Conservation (phyloP, 2,888 invertebrate species). For the Therioaphis trifolii region DNA sequence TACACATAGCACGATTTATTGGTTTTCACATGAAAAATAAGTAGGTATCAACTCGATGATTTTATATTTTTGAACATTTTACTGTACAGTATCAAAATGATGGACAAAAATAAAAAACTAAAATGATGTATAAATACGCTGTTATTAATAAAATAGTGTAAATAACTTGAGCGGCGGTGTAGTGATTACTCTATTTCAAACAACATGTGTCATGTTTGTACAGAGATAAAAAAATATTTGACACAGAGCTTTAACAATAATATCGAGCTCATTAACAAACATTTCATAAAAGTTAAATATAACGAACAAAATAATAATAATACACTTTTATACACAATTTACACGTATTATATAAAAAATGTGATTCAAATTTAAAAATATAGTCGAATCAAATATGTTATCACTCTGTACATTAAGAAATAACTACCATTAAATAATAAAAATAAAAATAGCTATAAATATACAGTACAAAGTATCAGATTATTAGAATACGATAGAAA, state of each 20-base stretch:
- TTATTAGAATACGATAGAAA: background rate
- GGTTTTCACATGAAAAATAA: constrained; percentile 17
- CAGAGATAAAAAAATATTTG: background rate
- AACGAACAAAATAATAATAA: constrained; percentile 14
- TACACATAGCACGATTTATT: constrained; percentile 32
- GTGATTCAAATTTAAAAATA: too few relatives aligned
- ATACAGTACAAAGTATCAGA: background rate
- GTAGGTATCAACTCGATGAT: background rate
- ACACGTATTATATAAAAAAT: too few relatives aligned
- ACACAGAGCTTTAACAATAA: constrained; percentile 22
- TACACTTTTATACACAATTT: background rate
- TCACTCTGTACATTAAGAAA: background rate
- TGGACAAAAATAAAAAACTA: too few relatives aligned
- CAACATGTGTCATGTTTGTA: constrained; percentile 27
- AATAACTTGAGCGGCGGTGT: constrained; percentile 10
- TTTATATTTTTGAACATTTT: too few relatives aligned
- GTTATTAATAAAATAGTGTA: constrained; percentile 17
- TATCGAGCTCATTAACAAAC: constrained; percentile 6
- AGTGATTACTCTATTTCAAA: background rate
- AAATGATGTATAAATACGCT: background rate
- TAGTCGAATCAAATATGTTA: too few relatives aligned
- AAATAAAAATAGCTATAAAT: background rate
- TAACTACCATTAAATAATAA: background rate
- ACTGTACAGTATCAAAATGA: too few relatives aligned
- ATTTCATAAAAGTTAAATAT: background rate